phyloP scores from a whole-genome alignment of 2,113 vertebrate species.

The Paratilapia polleni region DNA sequence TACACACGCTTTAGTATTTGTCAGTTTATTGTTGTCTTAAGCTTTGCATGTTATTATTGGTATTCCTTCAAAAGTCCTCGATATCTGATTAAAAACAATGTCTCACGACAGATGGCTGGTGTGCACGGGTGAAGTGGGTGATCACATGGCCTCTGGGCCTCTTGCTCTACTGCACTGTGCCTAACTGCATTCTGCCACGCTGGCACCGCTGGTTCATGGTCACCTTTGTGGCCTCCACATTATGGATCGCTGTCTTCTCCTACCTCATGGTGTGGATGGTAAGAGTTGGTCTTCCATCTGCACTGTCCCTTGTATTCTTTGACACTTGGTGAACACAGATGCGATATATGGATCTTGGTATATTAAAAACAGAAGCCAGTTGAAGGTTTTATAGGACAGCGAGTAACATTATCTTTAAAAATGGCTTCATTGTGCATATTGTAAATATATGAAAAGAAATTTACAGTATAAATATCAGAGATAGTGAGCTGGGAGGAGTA shows the following conservation, averaged over 20 bases:
- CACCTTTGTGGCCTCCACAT: conserved; percentile 81
- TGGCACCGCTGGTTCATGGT: conserved; percentile 87
- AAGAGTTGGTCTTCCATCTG: conserved; percentile 45
- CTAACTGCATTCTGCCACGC: conserved; percentile 81
- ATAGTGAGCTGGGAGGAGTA: no score
- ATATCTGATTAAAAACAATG: background rate
- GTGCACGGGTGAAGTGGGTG: conserved; percentile 79
- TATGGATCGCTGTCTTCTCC: conserved; percentile 86
- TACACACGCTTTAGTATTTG: background rate
- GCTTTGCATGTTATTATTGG: background rate
- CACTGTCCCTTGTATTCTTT: background rate
- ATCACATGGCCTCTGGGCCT: conserved; percentile 82
- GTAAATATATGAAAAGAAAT: no score
- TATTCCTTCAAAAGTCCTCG: background rate
- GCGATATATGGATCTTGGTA: no score
- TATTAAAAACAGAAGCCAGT: background rate
- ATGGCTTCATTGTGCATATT: no score
- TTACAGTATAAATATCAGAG: no score
- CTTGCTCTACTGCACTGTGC: conserved; percentile 83
- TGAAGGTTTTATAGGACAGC: background rate
- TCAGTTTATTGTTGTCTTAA: background rate
- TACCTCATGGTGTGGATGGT: conserved; percentile 89
- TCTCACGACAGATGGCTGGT: conserved; percentile 63
- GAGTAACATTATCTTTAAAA: background rate
- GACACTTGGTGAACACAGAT: background rate